phyloP scores from a whole-genome alignment of 2,797 vertebrate species.

The Onychomys torridus region DNA sequence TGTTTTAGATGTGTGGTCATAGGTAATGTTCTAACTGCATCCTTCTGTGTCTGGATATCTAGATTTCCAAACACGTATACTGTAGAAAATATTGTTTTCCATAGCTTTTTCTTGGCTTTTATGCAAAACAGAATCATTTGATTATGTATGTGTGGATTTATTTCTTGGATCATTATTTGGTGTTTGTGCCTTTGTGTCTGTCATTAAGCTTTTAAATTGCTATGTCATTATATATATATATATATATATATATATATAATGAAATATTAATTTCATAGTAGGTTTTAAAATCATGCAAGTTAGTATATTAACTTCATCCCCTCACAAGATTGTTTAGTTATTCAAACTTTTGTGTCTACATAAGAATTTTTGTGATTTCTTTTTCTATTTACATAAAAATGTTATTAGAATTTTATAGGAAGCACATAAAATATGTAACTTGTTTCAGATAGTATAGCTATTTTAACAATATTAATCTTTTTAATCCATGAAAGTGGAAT shows the following conservation, averaged over 20 bases:
- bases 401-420: not conserved
- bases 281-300: not conserved
- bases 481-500: not conserved
- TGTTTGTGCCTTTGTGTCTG: not conserved
- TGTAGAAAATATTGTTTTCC: not conserved
- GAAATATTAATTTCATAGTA: not conserved
- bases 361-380: not conserved
- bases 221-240: not conserved
- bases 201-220: not conserved
- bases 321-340: not conserved
- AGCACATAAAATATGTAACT: not conserved
- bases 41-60: not conserved
- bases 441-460: not conserved
- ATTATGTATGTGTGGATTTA: not conserved
- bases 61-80: not conserved
- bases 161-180: not conserved
- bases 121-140: not conserved
- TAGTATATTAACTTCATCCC: not conserved
- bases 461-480: not conserved
- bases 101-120: not conserved
- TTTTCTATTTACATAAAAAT: not conserved
- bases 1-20: too few relatives aligned
- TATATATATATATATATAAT: not conserved
- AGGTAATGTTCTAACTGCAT: not conserved
- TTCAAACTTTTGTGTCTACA: not conserved